phyloP scores from a whole-genome alignment of 2,113 vertebrate genomes.

The Dromaius novaehollandiae region DNA sequence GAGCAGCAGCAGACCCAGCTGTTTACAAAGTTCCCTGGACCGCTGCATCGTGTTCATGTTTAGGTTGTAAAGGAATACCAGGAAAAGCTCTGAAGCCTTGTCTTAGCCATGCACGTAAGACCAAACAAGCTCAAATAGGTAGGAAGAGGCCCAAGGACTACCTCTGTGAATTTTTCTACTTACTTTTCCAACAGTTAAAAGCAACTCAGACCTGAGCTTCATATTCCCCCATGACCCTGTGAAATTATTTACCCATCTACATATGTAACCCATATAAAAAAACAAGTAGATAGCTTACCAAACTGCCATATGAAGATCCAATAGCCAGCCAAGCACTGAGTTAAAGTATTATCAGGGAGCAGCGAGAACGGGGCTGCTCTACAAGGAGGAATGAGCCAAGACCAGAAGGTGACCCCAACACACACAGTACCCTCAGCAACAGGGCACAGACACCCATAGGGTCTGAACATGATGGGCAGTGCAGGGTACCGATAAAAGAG shows the following conservation, averaged over 20 bases:
- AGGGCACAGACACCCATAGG: background rate
- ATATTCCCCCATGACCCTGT: rapidly evolving
- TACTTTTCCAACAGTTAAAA: background rate
- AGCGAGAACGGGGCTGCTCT: background rate
- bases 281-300: background rate
- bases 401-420: rapidly evolving
- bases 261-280: background rate
- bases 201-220: background rate
- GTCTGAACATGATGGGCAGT: no score
- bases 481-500: no score
- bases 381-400: rapidly evolving
- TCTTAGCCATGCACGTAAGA: background rate
- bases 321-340: background rate
- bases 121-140: rapidly evolving
- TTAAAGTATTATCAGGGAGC: background rate
- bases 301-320: background rate
- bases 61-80: background rate
- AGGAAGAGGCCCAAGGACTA: background rate
- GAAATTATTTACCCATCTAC: background rate
- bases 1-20: background rate
- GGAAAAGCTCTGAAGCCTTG: background rate
- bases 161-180: background rate
- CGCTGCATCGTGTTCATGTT: background rate
- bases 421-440: background rate
- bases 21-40: background rate